Conservation (phyloP, 2,113 vertebrate species). For the Hippocampus comes region DNA sequence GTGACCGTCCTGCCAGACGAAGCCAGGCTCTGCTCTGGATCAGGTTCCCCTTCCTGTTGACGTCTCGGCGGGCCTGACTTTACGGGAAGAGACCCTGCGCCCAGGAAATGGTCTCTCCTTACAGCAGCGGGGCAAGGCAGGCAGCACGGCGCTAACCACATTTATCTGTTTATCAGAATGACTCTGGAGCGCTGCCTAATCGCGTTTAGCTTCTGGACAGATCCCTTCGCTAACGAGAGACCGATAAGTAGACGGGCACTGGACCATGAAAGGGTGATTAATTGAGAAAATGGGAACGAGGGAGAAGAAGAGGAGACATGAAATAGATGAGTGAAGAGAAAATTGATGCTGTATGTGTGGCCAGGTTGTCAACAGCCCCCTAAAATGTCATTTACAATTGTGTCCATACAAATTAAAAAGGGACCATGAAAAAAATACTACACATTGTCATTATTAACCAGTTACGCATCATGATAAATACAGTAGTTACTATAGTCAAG, state of each 20-base stretch:
- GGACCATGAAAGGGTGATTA: constrained; percentile 58
- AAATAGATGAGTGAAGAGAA: constrained; percentile 33
- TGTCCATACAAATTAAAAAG: no score
- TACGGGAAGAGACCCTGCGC: constrained; percentile 76
- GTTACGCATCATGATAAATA: background rate
- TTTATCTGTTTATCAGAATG: constrained; percentile 80
- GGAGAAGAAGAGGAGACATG: constrained; percentile 14
- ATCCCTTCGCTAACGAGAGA: constrained; percentile 71
- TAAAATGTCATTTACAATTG: background rate
- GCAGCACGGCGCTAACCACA: constrained; percentile 71
- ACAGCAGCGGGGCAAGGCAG: constrained; percentile 65
- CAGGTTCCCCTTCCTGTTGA: constrained; percentile 81
- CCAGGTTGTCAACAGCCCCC: background rate
- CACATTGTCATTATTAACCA: background rate
- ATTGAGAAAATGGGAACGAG: constrained; percentile 27
- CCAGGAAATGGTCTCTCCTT: constrained; percentile 79
- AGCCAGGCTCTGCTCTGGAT: constrained; percentile 70
- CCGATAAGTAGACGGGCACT: constrained; percentile 65
- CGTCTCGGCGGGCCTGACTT: constrained; percentile 69
- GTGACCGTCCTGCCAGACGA: constrained; percentile 65
- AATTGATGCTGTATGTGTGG: background rate
- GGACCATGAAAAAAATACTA: background rate
- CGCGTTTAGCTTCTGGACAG: constrained; percentile 73
- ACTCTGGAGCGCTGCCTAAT: constrained; percentile 76
- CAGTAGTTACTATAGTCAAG: no score